These are phyloP conservation scores for Rhagonycha lutea DNA, from an alignment of 2,888 invertebrate species.

Conservation along the genomic window DNA sequence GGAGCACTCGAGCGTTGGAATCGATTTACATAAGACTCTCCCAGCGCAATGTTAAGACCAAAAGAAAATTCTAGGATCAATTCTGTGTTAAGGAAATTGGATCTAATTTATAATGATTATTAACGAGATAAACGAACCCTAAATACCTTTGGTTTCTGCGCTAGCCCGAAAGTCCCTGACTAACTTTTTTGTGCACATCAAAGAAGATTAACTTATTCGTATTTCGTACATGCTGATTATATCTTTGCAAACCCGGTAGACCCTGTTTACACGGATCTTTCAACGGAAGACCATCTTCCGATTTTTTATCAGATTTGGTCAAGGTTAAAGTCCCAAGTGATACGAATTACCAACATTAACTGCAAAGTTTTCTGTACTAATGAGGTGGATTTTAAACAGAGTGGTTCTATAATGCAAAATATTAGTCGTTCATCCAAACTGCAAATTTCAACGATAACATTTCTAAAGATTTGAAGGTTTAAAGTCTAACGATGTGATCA, in stretches of 20 bases:
- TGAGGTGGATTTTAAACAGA: neutral
- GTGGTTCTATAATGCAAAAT: neutral
- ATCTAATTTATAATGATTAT: neutral
- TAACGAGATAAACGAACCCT: neutral
- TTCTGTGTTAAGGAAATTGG: neutral
- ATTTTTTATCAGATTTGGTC: no score
- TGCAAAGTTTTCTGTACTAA: neutral
- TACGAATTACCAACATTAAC: no score
- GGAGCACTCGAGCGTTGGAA: neutral
- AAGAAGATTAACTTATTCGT: neutral
- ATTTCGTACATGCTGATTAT: neutral
- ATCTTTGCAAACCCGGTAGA: neutral
- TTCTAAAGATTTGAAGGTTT: neutral
- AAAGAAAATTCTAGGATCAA: neutral
- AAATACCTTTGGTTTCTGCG: neutral
- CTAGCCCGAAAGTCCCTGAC: neutral
- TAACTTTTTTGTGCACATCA: neutral
- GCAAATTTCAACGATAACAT: neutral
- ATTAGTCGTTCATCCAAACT: neutral
- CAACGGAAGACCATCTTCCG: no score
- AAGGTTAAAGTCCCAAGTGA: no score
- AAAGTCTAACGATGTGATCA: neutral
- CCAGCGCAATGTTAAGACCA: neutral
- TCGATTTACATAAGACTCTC: neutral
- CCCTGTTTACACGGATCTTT: no score